phyloP scores from a whole-genome alignment of 1,140 invertebrate species.

The Habropoda laboriosa region DNA sequence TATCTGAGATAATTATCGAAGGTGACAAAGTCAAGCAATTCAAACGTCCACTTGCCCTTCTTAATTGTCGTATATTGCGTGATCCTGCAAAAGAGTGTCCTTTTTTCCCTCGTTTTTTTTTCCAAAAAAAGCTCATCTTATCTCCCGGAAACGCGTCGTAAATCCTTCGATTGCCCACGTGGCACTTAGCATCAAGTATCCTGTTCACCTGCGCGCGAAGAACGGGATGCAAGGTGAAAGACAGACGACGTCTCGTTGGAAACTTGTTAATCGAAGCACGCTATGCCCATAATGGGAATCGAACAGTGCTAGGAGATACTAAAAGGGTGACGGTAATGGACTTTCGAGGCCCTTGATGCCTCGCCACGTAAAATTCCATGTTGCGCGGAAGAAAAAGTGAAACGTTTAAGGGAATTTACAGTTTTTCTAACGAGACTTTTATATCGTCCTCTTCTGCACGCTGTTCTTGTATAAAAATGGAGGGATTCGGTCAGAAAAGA shows the following conservation, averaged over 20 bases:
- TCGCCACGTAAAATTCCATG: too few species aligned
- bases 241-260: not conserved
- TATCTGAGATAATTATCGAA: too few species aligned
- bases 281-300: not conserved
- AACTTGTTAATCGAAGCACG: conserved; percentile 4
- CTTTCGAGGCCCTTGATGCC: too few species aligned
- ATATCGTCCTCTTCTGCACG: too few species aligned
- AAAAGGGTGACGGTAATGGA: not conserved
- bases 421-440: too few species aligned
- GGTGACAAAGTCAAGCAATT: too few species aligned
- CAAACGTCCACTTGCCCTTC: not conserved
- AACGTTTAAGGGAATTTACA: too few species aligned
- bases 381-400: too few species aligned
- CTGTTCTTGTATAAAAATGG: too few species aligned
- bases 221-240: not conserved
- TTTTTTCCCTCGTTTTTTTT: too few species aligned
- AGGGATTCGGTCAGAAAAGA: too few species aligned
- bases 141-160: not conserved
- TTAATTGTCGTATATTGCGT: not conserved
- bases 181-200: not conserved
- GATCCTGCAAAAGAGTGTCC: too few species aligned
- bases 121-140: not conserved
- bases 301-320: not conserved
- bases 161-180: not conserved
- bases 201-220: conserved; percentile 1